These are phyloP conservation scores for Caradrina clavipalpis DNA, from an alignment of 2,888 invertebrate genomes.

Conservation along the genomic window DNA sequence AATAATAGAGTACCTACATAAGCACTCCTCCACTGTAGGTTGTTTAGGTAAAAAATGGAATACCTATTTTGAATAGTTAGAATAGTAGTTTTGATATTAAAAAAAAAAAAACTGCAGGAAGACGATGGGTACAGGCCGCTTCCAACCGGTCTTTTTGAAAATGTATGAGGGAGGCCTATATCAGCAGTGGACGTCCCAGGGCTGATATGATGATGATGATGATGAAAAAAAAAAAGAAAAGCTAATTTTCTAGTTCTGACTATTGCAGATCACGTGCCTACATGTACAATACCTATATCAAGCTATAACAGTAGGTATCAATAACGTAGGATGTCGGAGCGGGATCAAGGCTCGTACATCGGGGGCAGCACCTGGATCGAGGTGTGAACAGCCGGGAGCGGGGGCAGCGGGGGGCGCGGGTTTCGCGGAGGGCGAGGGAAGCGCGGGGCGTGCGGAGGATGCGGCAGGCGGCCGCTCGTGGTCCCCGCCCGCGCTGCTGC, in stretches of 20 bases:
- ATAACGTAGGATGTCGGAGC: slow-evolving; percentile 60
- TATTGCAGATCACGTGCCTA: neutral
- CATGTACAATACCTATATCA: neutral
- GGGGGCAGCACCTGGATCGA: slow-evolving; percentile 87
- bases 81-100: too few relatives aligned
- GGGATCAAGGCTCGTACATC: slow-evolving; percentile 81
- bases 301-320: slow-evolving; percentile 1
- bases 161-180: too few relatives aligned
- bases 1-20: neutral
- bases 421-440: slow-evolving; percentile 34
- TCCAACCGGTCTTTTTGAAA: too few relatives aligned
- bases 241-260: neutral
- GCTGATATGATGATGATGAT: too few relatives aligned
- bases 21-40: too few relatives aligned
- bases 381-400: slow-evolving; percentile 74
- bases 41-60: too few relatives aligned
- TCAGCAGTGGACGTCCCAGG: too few relatives aligned
- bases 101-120: too few relatives aligned
- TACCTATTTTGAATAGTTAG: too few relatives aligned
- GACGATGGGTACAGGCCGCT: too few relatives aligned
- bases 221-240: neutral
- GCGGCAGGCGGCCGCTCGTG: slow-evolving; percentile 57
- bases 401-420: slow-evolving; percentile 29
- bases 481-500: slow-evolving; percentile 70
- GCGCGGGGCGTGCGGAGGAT: neutral